These are phyloP conservation scores for Tethya wilhelma DNA, from an alignment of 37 sponge, comb jelly and placozoan genomes.

Conservation along the genomic window DNA sequence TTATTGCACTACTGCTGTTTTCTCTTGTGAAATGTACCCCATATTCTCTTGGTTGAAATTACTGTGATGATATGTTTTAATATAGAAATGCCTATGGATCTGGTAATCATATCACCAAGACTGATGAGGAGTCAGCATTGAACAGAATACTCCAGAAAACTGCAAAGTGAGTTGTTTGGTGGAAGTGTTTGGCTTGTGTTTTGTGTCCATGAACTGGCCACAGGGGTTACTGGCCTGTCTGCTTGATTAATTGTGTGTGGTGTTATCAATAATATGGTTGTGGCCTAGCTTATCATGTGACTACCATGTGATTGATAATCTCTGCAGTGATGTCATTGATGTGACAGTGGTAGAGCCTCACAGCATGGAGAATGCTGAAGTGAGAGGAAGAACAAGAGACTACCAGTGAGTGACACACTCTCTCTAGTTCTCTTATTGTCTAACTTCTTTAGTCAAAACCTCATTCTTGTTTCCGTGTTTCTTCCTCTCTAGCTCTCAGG, in stretches of 20 bases:
- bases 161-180: conserved; percentile 60
- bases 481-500: conserved; percentile 37
- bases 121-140: conserved; percentile 73
- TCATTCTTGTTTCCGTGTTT: background rate
- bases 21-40: background rate
- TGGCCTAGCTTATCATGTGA: background rate
- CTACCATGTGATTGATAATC: background rate
- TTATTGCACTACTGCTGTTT: background rate
- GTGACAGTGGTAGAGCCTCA: conserved; percentile 70
- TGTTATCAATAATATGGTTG: background rate
- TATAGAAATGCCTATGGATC: background rate
- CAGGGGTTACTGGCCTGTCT: no score
- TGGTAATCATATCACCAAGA: conserved; percentile 47
- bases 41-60: background rate
- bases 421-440: background rate
- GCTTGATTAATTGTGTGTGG: background rate
- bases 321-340: conserved; percentile 74
- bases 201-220: background rate
- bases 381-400: conserved; percentile 65
- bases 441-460: background rate
- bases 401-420: conserved; percentile 69
- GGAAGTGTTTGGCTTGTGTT: background rate
- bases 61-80: background rate
- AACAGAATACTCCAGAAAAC: conserved; percentile 68
- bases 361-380: conserved; percentile 71